phyloP scores from a whole-genome alignment of 2,797 vertebrate species.

The Lithobates pipiens region DNA sequence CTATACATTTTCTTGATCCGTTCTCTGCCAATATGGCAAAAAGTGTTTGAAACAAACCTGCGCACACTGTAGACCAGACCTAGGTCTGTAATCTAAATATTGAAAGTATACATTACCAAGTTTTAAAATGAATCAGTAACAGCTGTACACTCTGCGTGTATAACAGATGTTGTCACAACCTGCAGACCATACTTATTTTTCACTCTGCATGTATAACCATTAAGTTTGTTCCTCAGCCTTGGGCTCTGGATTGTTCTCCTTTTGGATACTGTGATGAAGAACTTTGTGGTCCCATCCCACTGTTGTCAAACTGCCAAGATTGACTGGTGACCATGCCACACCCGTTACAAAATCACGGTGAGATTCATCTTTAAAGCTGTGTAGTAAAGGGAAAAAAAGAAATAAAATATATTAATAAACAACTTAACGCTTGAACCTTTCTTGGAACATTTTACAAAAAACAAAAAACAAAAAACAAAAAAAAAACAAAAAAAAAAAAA shows the following conservation, averaged over 20 bases:
- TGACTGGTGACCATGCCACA: conserved; percentile 86
- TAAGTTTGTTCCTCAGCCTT: conserved; percentile 59
- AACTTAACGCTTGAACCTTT: not conserved
- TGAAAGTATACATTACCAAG: not conserved
- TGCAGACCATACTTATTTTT: too few species aligned
- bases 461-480: not conserved
- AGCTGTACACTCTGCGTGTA: not conserved
- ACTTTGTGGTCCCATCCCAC: conserved; percentile 97
- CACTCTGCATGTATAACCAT: not conserved
- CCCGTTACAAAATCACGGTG: conserved; percentile 92
- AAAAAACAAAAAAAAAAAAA: not conserved
- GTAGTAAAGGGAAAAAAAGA: conserved; percentile 11
- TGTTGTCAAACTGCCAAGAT: conserved; percentile 84
- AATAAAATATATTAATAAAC: not conserved
- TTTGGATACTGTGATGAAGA: conserved; percentile 84
- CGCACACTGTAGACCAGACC: too few species aligned
- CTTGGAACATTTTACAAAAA: not conserved
- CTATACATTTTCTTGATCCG: not conserved
- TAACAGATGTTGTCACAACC: too few species aligned
- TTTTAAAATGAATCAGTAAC: not conserved
- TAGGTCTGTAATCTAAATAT: not conserved
- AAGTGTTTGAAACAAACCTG: not conserved
- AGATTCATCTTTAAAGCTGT: conserved; percentile 83
- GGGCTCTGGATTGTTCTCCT: conserved; percentile 65
- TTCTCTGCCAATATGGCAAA: conserved; percentile 3